Conservation (phyloP, 1,140 invertebrate genomes). For the Papilio polytes region DNA sequence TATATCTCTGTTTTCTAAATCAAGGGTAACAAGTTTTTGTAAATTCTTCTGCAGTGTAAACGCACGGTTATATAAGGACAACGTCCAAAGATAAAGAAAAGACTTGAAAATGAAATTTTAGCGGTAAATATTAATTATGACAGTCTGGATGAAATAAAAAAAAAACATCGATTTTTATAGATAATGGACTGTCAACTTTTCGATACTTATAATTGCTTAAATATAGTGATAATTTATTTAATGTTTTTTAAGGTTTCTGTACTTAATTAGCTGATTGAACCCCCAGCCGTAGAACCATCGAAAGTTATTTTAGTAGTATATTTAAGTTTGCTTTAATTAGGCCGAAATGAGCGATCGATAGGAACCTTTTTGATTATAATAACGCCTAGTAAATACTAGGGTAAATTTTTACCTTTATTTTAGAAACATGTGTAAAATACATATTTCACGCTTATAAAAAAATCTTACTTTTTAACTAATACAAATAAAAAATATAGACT, state of each 20-base stretch:
- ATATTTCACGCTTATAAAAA: too few species aligned
- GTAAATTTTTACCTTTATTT: too few species aligned
- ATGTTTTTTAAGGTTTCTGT: conserved; percentile 45
- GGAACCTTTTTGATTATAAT: not conserved
- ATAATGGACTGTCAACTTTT: conserved; percentile 37
- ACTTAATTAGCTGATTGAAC: conserved; percentile 49
- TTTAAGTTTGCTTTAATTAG: conserved; percentile 34
- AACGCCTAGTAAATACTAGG: too few species aligned
- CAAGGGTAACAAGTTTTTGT: too few species aligned
- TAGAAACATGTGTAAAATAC: too few species aligned
- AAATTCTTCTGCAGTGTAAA: too few species aligned
- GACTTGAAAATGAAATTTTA: conserved; percentile 69
- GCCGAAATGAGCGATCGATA: conserved; percentile 18
- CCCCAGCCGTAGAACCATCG: conserved; percentile 39
- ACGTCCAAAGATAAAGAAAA: conserved; percentile 67
- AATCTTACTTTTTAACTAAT: too few species aligned
- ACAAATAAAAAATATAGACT: too few species aligned
- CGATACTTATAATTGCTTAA: conserved; percentile 40
- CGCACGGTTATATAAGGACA: conserved; percentile 56
- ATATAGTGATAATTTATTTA: conserved; percentile 45
- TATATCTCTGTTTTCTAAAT: too few species aligned
- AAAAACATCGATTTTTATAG: not conserved
- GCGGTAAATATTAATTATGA: conserved; percentile 41
- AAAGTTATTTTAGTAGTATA: conserved; percentile 32
- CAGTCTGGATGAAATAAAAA: not conserved